Percentiles rank a stretch among this genome's conserved stretches.
phyloP scores from a whole-genome alignment of 2,797 vertebrate genomes.

The Orientallactaga sibirica region DNA sequence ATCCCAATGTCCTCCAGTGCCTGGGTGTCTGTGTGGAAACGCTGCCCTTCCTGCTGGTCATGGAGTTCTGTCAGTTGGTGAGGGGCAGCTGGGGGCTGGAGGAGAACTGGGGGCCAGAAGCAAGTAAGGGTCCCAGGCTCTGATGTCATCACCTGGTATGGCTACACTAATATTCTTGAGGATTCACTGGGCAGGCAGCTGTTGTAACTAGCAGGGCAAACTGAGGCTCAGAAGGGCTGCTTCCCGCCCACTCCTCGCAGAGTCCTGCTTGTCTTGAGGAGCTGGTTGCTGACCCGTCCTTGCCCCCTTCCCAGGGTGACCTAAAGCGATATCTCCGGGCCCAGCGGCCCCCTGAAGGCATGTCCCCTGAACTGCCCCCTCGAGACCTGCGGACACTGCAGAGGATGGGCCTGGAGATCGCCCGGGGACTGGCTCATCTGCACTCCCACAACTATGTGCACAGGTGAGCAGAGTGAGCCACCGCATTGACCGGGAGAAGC shows the following conservation, averaged over 20 bases:
- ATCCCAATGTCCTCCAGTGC: slow-evolving; percentile 96
- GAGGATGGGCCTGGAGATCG: slow-evolving; percentile 96
- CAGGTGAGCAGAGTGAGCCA: slow-evolving; percentile 88
- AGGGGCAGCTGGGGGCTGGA: slow-evolving; percentile 56
- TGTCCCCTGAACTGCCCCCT: slow-evolving; percentile 94
- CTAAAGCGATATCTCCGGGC: slow-evolving; percentile 96
- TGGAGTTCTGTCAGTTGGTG: slow-evolving; percentile 98
- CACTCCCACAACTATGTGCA: slow-evolving; percentile 97
- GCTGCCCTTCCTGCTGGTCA: slow-evolving; percentile 94
- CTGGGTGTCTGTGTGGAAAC: slow-evolving; percentile 94
- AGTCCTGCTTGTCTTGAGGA: background rate
- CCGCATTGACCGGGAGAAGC: no score
- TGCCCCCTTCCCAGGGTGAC: slow-evolving; percentile 90
- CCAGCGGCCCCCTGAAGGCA: slow-evolving; percentile 94
- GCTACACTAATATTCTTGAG: background rate
- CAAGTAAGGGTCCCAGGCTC: accelerated
- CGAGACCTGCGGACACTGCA: slow-evolving; percentile 94
- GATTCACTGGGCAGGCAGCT: background rate
- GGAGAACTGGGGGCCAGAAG: background rate
- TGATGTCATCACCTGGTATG: no score
- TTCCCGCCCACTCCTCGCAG: background rate
- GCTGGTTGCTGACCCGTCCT: background rate
- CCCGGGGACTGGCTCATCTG: slow-evolving; percentile 94
- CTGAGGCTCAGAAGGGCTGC: background rate
- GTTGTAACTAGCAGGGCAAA: background rate